Percentiles rank a stretch among this genome's conserved stretches.
phyloP scores from a whole-genome alignment of 2,113 vertebrate genomes.

The Clarias batrachus region DNA sequence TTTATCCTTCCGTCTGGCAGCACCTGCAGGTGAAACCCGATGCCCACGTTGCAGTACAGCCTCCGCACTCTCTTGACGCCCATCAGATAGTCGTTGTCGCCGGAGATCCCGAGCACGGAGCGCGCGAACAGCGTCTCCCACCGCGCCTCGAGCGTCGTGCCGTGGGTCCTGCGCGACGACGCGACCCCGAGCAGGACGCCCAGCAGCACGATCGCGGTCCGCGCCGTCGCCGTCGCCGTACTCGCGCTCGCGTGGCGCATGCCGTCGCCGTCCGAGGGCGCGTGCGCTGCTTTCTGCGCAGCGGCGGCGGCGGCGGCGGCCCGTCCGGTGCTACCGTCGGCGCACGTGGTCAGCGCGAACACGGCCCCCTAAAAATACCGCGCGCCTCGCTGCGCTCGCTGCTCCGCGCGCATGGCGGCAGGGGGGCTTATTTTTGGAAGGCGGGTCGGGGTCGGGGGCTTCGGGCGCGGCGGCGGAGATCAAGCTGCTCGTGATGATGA shows the following conservation, averaged over 20 bases:
- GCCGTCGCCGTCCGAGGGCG: slow-evolving; percentile 76
- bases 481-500: slow-evolving; percentile 72
- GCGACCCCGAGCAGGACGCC: slow-evolving; percentile 80
- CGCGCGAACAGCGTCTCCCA: slow-evolving; percentile 86
- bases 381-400: slow-evolving; percentile 92
- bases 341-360: slow-evolving; percentile 95
- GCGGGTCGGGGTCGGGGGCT: slow-evolving; percentile 76
- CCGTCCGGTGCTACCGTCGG: slow-evolving; percentile 90
- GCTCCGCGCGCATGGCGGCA: slow-evolving; percentile 86
- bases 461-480: slow-evolving; percentile 80
- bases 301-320: slow-evolving; percentile 82
- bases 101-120: slow-evolving; percentile 84
- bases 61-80: slow-evolving; percentile 92
- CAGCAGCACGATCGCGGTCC: slow-evolving; percentile 80
- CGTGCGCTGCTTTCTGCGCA: slow-evolving; percentile 80
- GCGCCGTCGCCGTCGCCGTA: slow-evolving; percentile 72
- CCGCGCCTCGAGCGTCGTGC: slow-evolving; percentile 81
- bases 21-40: slow-evolving; percentile 97
- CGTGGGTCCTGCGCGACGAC: slow-evolving; percentile 81
- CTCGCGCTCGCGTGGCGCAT: slow-evolving; percentile 85
- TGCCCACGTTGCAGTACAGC: slow-evolving; percentile 98
- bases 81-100: slow-evolving; percentile 94
- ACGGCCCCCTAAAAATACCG: slow-evolving; percentile 94
- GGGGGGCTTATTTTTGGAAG: slow-evolving; percentile 93
- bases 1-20: slow-evolving; percentile 87